A percentile compares a stretch with the other conserved stretches of the same genome.
Conservation (phyloP, 2,888 invertebrate species). For the Bhutanitis thaidina region DNA sequence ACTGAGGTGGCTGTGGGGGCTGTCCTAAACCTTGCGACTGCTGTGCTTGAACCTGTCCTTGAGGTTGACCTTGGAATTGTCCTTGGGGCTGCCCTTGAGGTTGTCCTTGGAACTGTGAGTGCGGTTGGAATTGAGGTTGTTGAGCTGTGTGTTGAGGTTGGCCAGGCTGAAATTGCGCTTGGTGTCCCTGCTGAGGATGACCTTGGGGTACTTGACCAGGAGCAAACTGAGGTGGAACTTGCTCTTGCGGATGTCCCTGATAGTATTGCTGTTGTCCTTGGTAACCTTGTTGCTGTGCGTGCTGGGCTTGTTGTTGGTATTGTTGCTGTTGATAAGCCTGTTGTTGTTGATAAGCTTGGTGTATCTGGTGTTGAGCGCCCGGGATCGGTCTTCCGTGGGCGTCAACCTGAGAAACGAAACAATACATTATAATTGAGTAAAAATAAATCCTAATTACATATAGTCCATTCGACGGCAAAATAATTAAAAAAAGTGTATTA, state of each 20-base stretch:
- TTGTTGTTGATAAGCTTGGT: slow-evolving; percentile 52
- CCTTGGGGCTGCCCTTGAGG: slow-evolving; percentile 19
- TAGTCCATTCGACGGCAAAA: no score
- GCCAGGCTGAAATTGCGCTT: slow-evolving; percentile 8
- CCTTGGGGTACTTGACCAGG: slow-evolving; percentile 18
- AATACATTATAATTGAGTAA: no score
- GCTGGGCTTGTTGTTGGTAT: slow-evolving; percentile 37
- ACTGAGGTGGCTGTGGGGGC: slow-evolving; percentile 8
- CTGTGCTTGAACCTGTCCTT: slow-evolving; percentile 17
- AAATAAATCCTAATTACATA: no score
- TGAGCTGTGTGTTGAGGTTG: slow-evolving; percentile 23
- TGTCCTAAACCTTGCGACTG: slow-evolving; percentile 9
- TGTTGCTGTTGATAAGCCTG: slow-evolving; percentile 54
- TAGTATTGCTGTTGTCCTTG: slow-evolving; percentile 25
- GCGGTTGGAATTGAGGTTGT: slow-evolving; percentile 23
- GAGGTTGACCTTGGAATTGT: slow-evolving; percentile 19
- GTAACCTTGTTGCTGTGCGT: slow-evolving; percentile 32
- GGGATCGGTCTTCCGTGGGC: slow-evolving; percentile 62
- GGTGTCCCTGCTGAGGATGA: slow-evolving; percentile 18
- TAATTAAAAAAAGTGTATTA: no score
- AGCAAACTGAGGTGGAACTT: slow-evolving; percentile 22
- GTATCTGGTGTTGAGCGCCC: slow-evolving; percentile 62
- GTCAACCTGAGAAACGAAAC: slow-evolving; percentile 46
- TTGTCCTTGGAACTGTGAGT: not conserved
- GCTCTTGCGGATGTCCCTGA: slow-evolving; percentile 23